Conservation (phyloP, 2,113 vertebrate genomes). For the Petromus typicus region DNA sequence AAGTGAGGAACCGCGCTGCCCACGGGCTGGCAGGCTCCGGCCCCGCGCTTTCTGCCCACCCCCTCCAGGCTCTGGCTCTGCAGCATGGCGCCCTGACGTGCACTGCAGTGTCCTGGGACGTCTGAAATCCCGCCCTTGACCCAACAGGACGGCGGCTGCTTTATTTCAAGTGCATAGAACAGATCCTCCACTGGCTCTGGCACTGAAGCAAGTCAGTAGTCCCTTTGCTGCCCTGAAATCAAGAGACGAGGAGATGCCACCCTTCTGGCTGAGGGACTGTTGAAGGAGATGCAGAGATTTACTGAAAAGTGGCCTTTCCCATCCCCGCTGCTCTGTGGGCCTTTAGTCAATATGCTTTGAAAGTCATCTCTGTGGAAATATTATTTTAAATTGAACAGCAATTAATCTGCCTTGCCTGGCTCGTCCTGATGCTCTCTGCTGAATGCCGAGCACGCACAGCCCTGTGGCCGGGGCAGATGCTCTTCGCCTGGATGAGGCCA, state of each 20-base stretch:
- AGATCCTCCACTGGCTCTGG: background rate
- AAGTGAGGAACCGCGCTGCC: background rate
- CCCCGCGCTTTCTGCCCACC: background rate
- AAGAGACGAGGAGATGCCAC: background rate
- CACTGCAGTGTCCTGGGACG: background rate
- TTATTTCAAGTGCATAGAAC: background rate
- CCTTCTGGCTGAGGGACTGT: background rate
- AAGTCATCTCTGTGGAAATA: background rate
- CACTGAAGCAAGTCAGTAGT: background rate
- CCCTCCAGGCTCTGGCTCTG: background rate
- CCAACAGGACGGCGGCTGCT: background rate
- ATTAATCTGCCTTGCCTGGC: background rate
- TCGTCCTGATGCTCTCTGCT: background rate
- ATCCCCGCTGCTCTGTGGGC: background rate
- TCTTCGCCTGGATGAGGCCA: background rate
- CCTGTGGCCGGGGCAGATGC: background rate
- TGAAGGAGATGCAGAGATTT: background rate
- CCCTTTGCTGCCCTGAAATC: background rate
- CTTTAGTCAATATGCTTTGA: background rate
- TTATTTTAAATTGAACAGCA: background rate
- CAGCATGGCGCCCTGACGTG: background rate
- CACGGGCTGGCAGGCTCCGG: background rate
- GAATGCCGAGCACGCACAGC: background rate
- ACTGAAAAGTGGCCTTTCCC: background rate
- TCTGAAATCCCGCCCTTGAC: background rate